phyloP scores from a whole-genome alignment of 2,113 vertebrate genomes.

The Galbula dea region DNA sequence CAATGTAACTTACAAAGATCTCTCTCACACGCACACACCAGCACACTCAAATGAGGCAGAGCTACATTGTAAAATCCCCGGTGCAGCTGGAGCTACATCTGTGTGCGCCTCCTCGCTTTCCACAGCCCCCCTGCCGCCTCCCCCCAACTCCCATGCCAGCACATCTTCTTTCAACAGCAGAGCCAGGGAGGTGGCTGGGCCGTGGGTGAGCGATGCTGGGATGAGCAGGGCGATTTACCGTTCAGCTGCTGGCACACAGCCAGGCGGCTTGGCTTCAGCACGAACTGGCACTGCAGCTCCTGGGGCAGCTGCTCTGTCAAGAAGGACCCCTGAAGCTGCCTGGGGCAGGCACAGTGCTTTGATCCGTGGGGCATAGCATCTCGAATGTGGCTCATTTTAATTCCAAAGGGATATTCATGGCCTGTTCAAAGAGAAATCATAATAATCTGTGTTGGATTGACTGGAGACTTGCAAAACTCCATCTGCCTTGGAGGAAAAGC shows the following conservation, averaged over 20 bases:
- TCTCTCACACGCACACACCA: not conserved
- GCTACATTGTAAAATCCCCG: not conserved
- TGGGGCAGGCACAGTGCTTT: constrained; percentile 70
- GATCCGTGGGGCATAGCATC: constrained; percentile 71
- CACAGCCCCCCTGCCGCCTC: no score
- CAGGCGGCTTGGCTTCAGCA: constrained; percentile 85
- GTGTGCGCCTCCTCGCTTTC: not conserved
- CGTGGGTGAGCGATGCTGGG: not conserved
- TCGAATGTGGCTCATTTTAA: constrained; percentile 94
- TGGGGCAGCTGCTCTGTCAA: constrained; percentile 84
- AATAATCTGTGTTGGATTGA: constrained; percentile 1
- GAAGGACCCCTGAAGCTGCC: constrained; percentile 79
- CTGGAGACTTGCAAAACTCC: not conserved
- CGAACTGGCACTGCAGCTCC: constrained; percentile 93
- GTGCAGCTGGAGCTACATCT: not conserved
- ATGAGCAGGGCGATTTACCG: constrained; percentile 67
- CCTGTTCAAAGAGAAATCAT: constrained; percentile 75
- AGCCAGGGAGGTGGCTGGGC: not conserved
- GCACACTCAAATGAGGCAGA: not conserved
- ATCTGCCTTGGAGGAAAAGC: not conserved
- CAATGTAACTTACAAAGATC: not conserved
- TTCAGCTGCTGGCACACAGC: constrained; percentile 65
- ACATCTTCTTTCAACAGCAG: not conserved
- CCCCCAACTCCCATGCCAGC: not conserved
- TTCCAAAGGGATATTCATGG: constrained; percentile 93